These are phyloP conservation scores for Ypsolopha scabrella DNA, from an alignment of 2,888 invertebrate species.

Conservation along the genomic window DNA sequence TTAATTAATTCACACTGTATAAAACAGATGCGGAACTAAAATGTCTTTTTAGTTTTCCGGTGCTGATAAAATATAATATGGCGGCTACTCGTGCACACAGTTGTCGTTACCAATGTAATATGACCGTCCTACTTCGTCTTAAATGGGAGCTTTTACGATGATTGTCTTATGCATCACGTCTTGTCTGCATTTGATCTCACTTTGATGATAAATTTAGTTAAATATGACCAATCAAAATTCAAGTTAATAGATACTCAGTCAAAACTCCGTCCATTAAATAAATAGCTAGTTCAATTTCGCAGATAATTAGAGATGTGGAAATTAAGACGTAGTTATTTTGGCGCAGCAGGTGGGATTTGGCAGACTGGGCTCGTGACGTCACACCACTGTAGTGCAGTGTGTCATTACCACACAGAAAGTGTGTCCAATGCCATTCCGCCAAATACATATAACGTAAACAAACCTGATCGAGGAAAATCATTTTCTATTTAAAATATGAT, in stretches of 20 bases:
- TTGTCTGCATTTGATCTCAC: no score
- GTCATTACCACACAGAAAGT: neutral
- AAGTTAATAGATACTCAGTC: no score
- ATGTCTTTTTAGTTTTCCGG: neutral
- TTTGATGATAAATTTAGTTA: no score
- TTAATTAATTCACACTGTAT: neutral
- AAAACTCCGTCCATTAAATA: no score
- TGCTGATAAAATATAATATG: neutral
- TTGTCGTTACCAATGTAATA: no score
- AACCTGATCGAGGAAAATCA: no score
- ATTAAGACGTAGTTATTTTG: constrained; percentile 1
- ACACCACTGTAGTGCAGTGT: neutral
- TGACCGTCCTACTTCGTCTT: no score
- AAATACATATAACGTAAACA: neutral
- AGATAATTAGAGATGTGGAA: neutral
- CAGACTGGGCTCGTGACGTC: neutral
- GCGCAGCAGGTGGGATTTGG: constrained; percentile 1
- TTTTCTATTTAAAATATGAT: no score
- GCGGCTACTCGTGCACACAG: no score
- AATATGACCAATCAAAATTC: no score
- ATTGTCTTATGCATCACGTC: no score
- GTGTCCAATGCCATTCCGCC: neutral
- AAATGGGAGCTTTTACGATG: no score
- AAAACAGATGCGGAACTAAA: neutral
- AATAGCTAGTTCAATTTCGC: constrained; percentile 3